A percentile compares a stretch with the other conserved stretches of the same genome.
Evolutionary conservation across 2,113 vertebrate genomes (phyloP).

Genomic region (Astatotilapia flaviijosephi): DNA sequence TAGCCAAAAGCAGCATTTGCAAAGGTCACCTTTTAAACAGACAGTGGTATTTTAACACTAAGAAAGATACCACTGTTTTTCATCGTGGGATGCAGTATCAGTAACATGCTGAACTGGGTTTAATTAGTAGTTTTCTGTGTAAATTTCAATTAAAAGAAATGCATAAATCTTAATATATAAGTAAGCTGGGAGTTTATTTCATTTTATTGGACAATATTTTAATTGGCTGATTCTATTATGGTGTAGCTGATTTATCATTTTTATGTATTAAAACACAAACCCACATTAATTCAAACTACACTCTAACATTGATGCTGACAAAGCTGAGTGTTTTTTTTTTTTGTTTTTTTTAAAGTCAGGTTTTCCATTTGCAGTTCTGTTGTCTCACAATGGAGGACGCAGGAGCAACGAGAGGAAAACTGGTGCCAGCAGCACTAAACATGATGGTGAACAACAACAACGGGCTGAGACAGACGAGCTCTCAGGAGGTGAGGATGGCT

Average conservation of each 20-base stretch:
- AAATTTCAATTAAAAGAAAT: not conserved
- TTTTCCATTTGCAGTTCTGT: not conserved
- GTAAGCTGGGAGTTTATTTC: not conserved
- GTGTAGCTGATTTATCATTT: not conserved
- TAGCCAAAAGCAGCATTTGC: not conserved
- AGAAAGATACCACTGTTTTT: not conserved
- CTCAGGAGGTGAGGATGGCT: constrained; percentile 33
- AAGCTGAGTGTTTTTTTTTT: not conserved
- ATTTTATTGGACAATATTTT: not conserved
- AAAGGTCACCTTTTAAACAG: not conserved
- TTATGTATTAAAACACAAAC: not conserved
- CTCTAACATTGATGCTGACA: not conserved
- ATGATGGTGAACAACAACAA: not conserved
- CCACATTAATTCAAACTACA: not conserved
- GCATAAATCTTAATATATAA: not conserved
- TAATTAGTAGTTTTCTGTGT: not conserved
- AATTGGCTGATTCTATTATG: not conserved
- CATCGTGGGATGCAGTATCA: not conserved
- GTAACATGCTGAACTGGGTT: not conserved
- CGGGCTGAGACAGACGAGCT: constrained; percentile 4
- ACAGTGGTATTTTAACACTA: not conserved
- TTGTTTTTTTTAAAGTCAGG: rapidly evolving
- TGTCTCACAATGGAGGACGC: not conserved
- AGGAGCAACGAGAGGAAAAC: not conserved
- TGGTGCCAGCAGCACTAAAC: not conserved